Evolutionary conservation across 2,113 vertebrate genomes (phyloP), one percentile per base, ranked within the genome.

Genomic region (Zosterops borbonicus): DNA sequence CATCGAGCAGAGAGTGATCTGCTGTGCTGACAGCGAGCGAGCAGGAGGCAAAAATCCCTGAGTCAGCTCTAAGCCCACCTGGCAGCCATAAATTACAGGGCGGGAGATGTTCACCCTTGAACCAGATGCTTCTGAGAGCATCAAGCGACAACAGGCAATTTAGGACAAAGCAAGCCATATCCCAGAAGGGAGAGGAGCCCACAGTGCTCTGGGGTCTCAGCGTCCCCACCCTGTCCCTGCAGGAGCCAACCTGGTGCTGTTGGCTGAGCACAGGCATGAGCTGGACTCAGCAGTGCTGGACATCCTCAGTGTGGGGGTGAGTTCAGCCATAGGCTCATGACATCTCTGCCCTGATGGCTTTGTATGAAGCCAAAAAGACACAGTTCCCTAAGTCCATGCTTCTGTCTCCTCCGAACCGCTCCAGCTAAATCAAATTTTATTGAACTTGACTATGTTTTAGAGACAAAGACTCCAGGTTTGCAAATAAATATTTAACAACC

Each of bases 401-500:
- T 68, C 35, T 3, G 2, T 65, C 79, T 82, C 56, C 42, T 89
- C 77, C 71, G 39, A 76, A 78, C 77, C 44, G 77, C 74, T 91
- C 71, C 80, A n/a, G 85, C 94, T 78, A 94, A 91, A 96, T 96
- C 92, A 95, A 59, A 86, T 96, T 92, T 96, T 94, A 97, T 96
- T 96, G 96, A 95, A 96, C 92, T 76, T 92, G 84, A 94, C 92
- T 91, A 69, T 16, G 7, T 94, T 94, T 92, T 93, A 90, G 82
- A 89, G 42, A 95, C 94, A 96, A 97, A 97, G 93, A 94, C 92
- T 97, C 90, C 92, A 94, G 90, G 93, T 96, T 97, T 96, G 95
- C 93, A 96, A 97, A 97, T 97, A 97, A 97, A 97, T 97, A 96
- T 97, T 96, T 97, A 96, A 97, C 93, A 88, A 92, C 90, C 89